phyloP scores from a whole-genome alignment of 2,797 vertebrate species.

The Anniella stebbinsi region DNA sequence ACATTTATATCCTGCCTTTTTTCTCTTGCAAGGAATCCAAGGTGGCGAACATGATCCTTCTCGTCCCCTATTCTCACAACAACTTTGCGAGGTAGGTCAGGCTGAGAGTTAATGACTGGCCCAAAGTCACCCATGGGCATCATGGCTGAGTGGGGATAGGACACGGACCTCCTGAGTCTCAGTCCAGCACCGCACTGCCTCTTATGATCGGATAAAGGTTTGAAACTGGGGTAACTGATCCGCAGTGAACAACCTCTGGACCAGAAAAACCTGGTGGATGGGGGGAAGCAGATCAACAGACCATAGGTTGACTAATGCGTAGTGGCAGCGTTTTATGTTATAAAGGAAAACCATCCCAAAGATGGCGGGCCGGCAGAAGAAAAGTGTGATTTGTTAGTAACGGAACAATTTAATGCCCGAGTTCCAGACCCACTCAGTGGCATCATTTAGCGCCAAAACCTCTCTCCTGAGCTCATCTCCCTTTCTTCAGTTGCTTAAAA shows the following conservation, averaged over 20 bases:
- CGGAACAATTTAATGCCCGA: constrained; percentile 78
- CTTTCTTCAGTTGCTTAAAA: constrained; percentile 91
- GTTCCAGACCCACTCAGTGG: constrained; percentile 71
- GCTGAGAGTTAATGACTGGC: no score
- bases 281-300: constrained; percentile 49
- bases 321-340: constrained; percentile 21
- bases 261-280: not conserved
- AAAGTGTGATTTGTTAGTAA: constrained; percentile 70
- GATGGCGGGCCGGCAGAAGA: constrained; percentile 32
- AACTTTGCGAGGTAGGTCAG: no score
- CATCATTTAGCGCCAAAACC: constrained; percentile 77
- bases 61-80: no score
- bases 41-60: no score
- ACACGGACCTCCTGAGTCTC: no score
- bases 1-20: no score
- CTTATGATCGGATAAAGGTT: not conserved
- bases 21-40: no score
- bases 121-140: no score
- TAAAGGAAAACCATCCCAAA: constrained; percentile 48
- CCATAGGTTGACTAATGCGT: constrained; percentile 16
- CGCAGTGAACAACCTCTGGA: not conserved
- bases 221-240: not conserved
- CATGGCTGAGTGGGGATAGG: no score
- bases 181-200: no score
- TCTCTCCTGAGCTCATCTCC: constrained; percentile 74